phyloP scores from a whole-genome alignment of 2,888 invertebrate species.

The Nemurella pictetii region DNA sequence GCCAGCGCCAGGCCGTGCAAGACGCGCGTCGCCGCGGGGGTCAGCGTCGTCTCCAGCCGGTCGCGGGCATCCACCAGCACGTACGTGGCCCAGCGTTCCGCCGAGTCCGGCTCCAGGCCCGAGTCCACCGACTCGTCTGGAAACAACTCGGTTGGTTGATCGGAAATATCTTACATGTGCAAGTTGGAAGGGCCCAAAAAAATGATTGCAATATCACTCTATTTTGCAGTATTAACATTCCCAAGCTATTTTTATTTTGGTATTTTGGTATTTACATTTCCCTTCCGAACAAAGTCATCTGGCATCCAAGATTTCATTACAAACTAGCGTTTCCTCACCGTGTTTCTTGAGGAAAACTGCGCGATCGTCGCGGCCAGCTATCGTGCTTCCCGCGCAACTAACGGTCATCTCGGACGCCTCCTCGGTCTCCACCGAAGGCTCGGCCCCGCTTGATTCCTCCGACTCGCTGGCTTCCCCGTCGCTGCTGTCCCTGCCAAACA shows the following conservation, averaged over 20 bases:
- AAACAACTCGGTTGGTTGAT: not conserved
- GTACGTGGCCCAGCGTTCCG: conserved; percentile 63
- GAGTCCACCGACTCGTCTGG: conserved; percentile 57
- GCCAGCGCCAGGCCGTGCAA: conserved; percentile 54
- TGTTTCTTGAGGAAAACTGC: conserved; percentile 47
- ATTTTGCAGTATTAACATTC: too few relatives aligned
- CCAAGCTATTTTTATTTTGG: too few relatives aligned
- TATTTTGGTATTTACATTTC: too few relatives aligned
- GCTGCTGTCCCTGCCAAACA: conserved; percentile 57
- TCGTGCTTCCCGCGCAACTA: conserved; percentile 46
- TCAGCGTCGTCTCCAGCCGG: conserved; percentile 67
- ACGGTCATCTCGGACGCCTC: conserved; percentile 49
- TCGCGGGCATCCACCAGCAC: conserved; percentile 69
- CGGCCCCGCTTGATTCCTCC: conserved; percentile 54
- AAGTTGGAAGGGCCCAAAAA: too few relatives aligned
- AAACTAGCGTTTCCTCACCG: conserved; percentile 41
- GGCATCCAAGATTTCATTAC: conserved; percentile 9
- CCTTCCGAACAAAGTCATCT: too few relatives aligned
- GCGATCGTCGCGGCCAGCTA: conserved; percentile 44
- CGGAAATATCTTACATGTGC: too few relatives aligned
- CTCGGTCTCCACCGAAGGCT: conserved; percentile 49
- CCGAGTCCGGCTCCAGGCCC: conserved; percentile 54
- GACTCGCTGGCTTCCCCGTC: conserved; percentile 58
- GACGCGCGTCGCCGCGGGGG: conserved; percentile 65
- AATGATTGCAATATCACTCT: too few relatives aligned